Base-by-base conservation (phyloP, 64 coral and sea anemone genomes). In the Montipora sp. region DNA sequence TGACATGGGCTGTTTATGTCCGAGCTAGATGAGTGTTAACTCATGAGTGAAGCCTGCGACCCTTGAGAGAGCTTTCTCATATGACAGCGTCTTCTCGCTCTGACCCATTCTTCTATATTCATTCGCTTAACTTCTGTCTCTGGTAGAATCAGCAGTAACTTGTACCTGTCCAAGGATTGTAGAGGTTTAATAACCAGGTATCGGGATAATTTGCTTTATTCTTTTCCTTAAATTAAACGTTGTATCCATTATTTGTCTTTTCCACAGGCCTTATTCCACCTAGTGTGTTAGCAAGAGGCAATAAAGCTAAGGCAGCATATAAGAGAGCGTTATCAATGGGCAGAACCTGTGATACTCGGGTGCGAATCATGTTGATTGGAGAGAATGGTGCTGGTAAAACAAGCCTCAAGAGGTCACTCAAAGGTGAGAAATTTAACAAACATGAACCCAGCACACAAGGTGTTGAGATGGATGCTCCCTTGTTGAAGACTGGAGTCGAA, bases 361-460 rank as follows among this genome's bases (percentile, higher is more conserved):
- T 85, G 44, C 61, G 82, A 85, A 48, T 85, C 82, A 85, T 85
- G 82, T 63, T 85, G 24, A 85, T 85, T 72, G 82, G 82, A 4
- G 14, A 85, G 12, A 43, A 51, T 15, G 11, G 47, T n/a, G 82
- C 61, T 48, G 82, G 82, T 4, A 85, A 85, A 23, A 85, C 82
- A 85, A 85, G 82, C 65, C 36, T 85, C 10, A 85, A 85, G 47
- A 50, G 65, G 68, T 85, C 63, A 1, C 65, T 85, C 3, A 85
- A 71, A 16, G 82, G 82, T 9, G 82, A 85, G 44, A 71, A 85
- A n/a, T 85, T 85, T 44, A 72, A 85, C 65, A 70, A 50, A 49
- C 43, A 51, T 50, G 82, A 85, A 24, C 11, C 16, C 2, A 72
- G 82, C 18, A 85, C 82, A 50, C 61, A 47, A 50, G 82, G 82